A percentile compares a stretch with the other conserved stretches of the same genome.
Evolutionary conservation across 1,140 invertebrate species (phyloP).

Genomic region (Drosophila biarmipes): DNA sequence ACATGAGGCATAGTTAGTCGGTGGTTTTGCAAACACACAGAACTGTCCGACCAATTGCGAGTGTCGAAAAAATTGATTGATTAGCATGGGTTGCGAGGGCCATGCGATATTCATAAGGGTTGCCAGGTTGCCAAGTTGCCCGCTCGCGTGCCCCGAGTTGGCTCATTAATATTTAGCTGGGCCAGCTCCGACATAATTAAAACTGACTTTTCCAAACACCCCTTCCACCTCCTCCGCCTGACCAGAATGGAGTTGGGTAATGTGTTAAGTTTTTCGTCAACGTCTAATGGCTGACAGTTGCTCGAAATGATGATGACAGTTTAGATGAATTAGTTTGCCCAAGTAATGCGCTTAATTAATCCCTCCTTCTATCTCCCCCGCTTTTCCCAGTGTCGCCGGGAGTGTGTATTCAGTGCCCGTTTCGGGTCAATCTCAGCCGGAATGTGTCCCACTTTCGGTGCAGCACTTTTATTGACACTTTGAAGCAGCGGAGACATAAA

Average conservation of each 20-base stretch:
- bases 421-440: constrained; percentile 45
- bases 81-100: constrained; percentile 55
- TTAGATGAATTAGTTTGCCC: constrained; percentile 80
- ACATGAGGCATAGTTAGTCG: constrained; percentile 43
- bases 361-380: constrained; percentile 29
- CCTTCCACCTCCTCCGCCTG: background rate
- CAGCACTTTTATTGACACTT: constrained; percentile 62
- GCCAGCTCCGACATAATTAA: constrained; percentile 68
- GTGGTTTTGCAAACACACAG: constrained; percentile 57
- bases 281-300: constrained; percentile 78
- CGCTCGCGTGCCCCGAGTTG: constrained; percentile 41
- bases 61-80: constrained; percentile 71
- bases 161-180: constrained; percentile 74
- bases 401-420: background rate
- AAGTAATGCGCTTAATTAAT: constrained; percentile 77
- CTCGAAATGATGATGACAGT: constrained; percentile 81
- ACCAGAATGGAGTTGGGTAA: constrained; percentile 59
- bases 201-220: constrained; percentile 67
- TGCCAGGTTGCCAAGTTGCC: constrained; percentile 40
- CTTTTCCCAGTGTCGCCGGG: background rate
- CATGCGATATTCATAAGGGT: constrained; percentile 79
- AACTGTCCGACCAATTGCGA: constrained; percentile 52
- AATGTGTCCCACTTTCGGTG: constrained; percentile 40
- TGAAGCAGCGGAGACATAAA: constrained; percentile 54
- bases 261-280: constrained; percentile 79